phyloP scores from a whole-genome alignment of 2,113 vertebrate genomes.

The Tapirus terrestris region DNA sequence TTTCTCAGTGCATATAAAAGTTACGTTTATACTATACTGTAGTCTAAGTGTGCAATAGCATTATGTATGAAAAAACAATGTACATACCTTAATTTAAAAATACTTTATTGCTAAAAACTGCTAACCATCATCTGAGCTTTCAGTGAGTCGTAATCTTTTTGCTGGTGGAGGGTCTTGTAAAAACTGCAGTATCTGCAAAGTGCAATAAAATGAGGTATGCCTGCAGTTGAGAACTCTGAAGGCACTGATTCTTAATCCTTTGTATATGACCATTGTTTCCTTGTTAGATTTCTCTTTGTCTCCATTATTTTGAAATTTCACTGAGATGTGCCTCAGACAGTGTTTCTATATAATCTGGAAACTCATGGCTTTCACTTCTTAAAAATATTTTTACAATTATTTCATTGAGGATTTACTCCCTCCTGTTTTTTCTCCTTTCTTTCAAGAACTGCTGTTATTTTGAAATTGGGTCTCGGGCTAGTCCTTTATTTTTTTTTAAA shows the following conservation, averaged over 20 bases:
- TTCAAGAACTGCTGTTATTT: not conserved
- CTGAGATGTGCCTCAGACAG: not conserved
- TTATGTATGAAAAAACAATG: no score
- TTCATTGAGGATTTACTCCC: not conserved
- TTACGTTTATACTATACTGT: no score
- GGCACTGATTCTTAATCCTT: not conserved
- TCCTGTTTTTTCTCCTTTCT: not conserved
- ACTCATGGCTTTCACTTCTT: not conserved
- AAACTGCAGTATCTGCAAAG: no score
- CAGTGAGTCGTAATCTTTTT: no score
- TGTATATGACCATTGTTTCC: not conserved
- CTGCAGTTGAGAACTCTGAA: not conserved
- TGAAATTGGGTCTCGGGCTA: not conserved
- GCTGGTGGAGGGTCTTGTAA: no score
- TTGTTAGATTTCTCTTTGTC: not conserved
- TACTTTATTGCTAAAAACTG: no score
- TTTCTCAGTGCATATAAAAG: no score
- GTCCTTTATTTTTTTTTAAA: not conserved
- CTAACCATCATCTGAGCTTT: no score
- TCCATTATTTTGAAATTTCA: not conserved
- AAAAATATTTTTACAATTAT: not conserved
- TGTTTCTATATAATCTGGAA: not conserved
- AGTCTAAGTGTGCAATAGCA: no score
- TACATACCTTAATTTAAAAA: no score
- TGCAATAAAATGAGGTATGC: no score